These are phyloP conservation scores for Psittacula cyanocephala DNA, from an alignment of 2,113 vertebrate species.

Conservation along the genomic window DNA sequence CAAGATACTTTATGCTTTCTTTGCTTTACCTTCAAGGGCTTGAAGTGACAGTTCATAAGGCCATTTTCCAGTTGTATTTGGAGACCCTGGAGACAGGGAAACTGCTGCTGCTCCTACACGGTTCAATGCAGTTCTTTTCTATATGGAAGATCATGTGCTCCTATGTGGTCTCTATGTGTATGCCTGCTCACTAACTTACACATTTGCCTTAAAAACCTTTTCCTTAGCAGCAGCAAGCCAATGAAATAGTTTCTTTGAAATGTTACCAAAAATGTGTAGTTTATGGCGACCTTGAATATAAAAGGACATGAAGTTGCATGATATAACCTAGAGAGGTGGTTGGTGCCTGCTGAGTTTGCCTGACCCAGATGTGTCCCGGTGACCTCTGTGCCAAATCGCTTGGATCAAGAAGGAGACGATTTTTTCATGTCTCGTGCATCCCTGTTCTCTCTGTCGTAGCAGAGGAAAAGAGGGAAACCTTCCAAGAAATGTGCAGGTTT, in stretches of 20 bases:
- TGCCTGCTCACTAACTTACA: not conserved
- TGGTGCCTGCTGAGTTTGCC: not conserved
- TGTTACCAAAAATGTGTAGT: not conserved
- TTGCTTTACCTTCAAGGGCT: not conserved
- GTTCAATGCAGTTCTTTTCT: not conserved
- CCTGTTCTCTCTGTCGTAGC: not conserved
- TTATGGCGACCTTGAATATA: not conserved
- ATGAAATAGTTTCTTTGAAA: not conserved
- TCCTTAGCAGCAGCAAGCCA: not conserved
- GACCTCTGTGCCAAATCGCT: accelerated
- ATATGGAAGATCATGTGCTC: not conserved
- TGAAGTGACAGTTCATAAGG: not conserved
- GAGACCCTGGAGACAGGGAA: not conserved
- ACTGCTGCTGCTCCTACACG: accelerated
- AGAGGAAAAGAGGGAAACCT: not conserved
- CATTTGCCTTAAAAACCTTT: not conserved
- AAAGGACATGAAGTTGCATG: not conserved
- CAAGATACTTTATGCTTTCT: not conserved
- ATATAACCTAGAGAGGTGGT: not conserved
- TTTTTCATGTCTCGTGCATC: not conserved
- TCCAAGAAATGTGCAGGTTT: not conserved
- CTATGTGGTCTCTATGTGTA: not conserved
- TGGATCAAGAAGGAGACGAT: not conserved
- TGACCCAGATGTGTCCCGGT: not conserved
- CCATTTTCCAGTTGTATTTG: not conserved